Conservation (phyloP, 92 coral and sea anemone genomes). For the Heteractis magnifica region DNA sequence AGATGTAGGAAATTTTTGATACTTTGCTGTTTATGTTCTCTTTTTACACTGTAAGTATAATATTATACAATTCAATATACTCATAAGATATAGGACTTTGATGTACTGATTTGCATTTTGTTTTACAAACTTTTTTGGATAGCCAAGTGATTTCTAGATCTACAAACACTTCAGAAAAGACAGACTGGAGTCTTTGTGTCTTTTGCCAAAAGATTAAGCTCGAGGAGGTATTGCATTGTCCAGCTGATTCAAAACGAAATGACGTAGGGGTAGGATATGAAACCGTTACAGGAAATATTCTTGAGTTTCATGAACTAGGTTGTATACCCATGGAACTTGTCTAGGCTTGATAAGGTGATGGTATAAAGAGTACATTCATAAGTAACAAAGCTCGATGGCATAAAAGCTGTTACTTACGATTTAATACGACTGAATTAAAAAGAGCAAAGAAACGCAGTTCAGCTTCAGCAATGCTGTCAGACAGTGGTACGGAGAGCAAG, state of each 20-base stretch:
- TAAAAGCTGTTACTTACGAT: conserved; percentile 10
- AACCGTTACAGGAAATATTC: conserved; percentile 36
- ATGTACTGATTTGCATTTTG: not conserved
- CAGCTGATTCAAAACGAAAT: conserved; percentile 30
- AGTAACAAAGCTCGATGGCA: conserved; percentile 24
- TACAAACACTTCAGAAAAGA: not conserved
- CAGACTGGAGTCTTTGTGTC: conserved; percentile 52
- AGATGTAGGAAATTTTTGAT: too few relatives aligned
- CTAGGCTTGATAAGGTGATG: conserved; percentile 29
- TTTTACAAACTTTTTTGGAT: not conserved
- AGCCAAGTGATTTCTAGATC: not conserved
- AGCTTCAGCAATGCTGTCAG: too few relatives aligned
- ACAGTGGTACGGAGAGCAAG: too few relatives aligned
- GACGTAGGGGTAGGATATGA: conserved; percentile 43
- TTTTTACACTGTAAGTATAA: too few relatives aligned
- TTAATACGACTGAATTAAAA: conserved; percentile 21
- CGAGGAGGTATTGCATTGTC: conserved; percentile 33
- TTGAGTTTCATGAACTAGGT: conserved; percentile 24
- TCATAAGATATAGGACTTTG: too few relatives aligned
- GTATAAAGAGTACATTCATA: conserved; percentile 11
- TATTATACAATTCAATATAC: too few relatives aligned
- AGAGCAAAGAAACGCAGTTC: conserved; percentile 17
- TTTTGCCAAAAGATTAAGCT: conserved; percentile 36
- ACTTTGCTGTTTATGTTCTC: too few relatives aligned
- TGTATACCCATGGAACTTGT: conserved; percentile 15